phyloP scores from a whole-genome alignment of 1,140 invertebrate species.

The Hestina assimilis region DNA sequence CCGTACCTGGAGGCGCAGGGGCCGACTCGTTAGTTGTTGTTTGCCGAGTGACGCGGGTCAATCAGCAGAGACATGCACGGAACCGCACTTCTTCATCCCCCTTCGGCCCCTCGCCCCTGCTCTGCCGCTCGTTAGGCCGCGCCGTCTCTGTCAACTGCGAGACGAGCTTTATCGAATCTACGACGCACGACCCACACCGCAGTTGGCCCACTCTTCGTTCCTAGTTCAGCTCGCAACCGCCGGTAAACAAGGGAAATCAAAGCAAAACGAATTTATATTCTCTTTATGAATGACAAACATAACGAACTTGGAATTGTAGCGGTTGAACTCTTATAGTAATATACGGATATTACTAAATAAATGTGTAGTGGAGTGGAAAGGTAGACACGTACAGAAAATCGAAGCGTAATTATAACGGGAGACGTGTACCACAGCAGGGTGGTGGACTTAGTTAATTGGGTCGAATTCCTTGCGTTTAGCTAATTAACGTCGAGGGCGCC shows the following conservation, averaged over 20 bases:
- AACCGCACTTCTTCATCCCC: constrained; percentile 81
- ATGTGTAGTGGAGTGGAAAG: constrained; percentile 11
- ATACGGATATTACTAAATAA: constrained; percentile 2
- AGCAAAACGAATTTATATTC: constrained; percentile 69
- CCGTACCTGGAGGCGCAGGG: constrained; percentile 73
- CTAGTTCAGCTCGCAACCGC: constrained; percentile 64
- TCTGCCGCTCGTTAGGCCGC: constrained; percentile 69
- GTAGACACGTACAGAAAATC: constrained; percentile 26
- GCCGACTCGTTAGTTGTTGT: constrained; percentile 79
- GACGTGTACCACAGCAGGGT: constrained; percentile 26
- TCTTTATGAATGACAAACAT: constrained; percentile 38
- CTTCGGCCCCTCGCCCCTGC: constrained; percentile 36
- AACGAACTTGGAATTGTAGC: constrained; percentile 9
- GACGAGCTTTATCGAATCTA: constrained; percentile 77
- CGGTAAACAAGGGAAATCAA: constrained; percentile 74
- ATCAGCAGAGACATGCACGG: constrained; percentile 83
- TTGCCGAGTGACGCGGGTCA: constrained; percentile 79
- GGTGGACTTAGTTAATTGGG: constrained; percentile 50
- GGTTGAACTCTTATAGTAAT: neutral
- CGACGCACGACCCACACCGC: constrained; percentile 72
- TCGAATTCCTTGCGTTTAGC: constrained; percentile 56
- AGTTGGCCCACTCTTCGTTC: constrained; percentile 67
- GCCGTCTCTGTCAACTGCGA: constrained; percentile 73
- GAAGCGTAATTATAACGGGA: constrained; percentile 25
- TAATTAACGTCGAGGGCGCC: constrained; percentile 56